Base-by-base conservation (phyloP, 2,888 invertebrate species). In the Zygogramma bicolorata region DNA sequence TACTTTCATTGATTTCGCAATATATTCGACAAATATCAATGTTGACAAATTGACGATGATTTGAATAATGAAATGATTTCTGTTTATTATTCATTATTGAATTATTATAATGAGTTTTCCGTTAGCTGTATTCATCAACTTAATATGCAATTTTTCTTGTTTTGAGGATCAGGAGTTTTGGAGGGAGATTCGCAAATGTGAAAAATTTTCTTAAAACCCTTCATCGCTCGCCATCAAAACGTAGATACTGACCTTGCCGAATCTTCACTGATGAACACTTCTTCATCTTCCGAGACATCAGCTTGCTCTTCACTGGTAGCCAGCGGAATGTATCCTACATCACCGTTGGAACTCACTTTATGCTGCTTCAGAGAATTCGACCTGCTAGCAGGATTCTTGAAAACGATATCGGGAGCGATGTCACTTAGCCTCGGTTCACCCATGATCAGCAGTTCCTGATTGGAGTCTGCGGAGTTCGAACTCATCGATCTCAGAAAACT, bases 351-450 rank as follows among this genome's bases (percentile, higher is more conserved):
- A 63, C 77, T 80, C 8, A 69, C 74, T 67, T 77, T 78, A 38
- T 77, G 75, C 67, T 77, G 79, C 72, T 84, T 85, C 68, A 85
- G 70, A 8, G 85, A 85, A 70, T 84, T 85, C 4, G 85, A 80
- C 42, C 82, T 75, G 73, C 81, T 81, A 3, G 80, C 75, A 7
- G 85, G 80, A 27, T 84, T 82, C 70, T 84, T 85, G 68, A 88
- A 86, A 1, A 88, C 88, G 42, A 85, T 60, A 71, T 86, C 86
- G 6, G 91, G 91, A 0, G 93, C 93, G 46, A 93, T 90, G 80
- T 93, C 94, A 0, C 92, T 90, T 0, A 93, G 90, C 75, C 93
- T 87, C 0, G 93, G 93, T 77, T 93, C 92, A 1, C 93, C 93
- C 68, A 92, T 87, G 73, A 93, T 91, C 34, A 91, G 90, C 70